Base-by-base conservation (phyloP, 2,888 invertebrate genomes). In the Apotomis capreana region DNA sequence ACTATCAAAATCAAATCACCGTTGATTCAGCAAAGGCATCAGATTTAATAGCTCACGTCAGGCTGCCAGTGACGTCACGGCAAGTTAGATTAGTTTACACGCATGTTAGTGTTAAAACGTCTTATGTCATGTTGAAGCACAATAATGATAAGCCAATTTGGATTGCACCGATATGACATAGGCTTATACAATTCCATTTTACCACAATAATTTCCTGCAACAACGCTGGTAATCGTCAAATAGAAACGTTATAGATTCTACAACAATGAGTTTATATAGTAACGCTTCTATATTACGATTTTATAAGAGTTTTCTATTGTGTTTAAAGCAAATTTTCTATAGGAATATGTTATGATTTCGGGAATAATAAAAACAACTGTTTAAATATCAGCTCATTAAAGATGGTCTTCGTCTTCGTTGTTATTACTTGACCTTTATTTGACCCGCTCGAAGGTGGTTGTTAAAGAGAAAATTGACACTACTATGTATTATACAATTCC, bases 41-140 rank as follows among this genome's bases (percentile, higher is more conserved):
- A 64, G 54, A 55, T 26, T 64, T 64, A 64, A 64, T 64, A 26
- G 64, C 55, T 44, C 54, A 44, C 26, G 55, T 64, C 64, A 63
- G 10, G 52, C 37, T 36, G 37, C 49, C 26, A 36, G 10, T 46
- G 64, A 55, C 55, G 64, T 64, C 54, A 64, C 58, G 12, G n/a
- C 26, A 10, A 62, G 54, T 54, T 55, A 64, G 55, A 64, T 54
- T 64, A 64, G 44, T 64, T 64, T 54, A 55, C 9, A 5, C 15
- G 13, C 12, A 9, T 49, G 4, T 15, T 26, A 12, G 4, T 54
- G 15, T 12, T 44, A 44, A 13, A 55, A 64, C 15, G 64, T 6
- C 3, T 3, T 15, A 55, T 26, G 40, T 10, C 4, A 9, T 10
- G 15, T 26, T 44, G 12, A 4, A 44, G 8, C 6, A 26, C 5